Evolutionary conservation across 2,888 invertebrate genomes (phyloP).

Genomic region (Cataglyphis cursor): DNA sequence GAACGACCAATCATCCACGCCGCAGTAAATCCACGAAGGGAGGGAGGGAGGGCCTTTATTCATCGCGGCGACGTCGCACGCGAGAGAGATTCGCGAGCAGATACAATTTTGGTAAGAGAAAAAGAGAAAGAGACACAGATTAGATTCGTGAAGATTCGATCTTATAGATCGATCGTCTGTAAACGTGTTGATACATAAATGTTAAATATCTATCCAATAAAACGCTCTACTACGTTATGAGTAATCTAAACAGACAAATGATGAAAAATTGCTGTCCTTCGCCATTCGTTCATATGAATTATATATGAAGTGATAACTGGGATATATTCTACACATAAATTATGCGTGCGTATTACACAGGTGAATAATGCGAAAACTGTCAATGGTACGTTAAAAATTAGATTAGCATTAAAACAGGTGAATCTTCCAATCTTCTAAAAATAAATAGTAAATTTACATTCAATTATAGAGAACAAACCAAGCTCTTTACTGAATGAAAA

Average conservation of each 20-base stretch:
- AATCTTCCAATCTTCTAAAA: no score
- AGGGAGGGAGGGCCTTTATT: conserved; percentile 47
- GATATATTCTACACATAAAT: conserved; percentile 28
- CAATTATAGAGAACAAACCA: background rate
- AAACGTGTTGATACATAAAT: background rate
- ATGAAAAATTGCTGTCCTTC: conserved; percentile 24
- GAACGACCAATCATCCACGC: conserved; percentile 60
- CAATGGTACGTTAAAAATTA: background rate
- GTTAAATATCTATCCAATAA: background rate
- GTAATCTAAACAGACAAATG: conserved; percentile 19
- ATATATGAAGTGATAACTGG: conserved; percentile 26
- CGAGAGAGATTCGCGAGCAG: conserved; percentile 5
- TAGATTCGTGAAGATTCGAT: conserved; percentile 1
- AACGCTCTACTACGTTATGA: background rate
- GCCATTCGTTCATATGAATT: conserved; percentile 18
- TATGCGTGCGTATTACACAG: background rate
- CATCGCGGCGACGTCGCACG: conserved; percentile 40
- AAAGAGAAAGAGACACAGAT: no score
- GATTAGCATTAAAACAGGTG: background rate
- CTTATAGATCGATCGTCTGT: background rate
- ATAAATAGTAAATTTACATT: background rate
- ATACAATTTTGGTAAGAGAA: conserved; percentile 9
- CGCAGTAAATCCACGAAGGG: conserved; percentile 60
- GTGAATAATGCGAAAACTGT: conserved; percentile 6
- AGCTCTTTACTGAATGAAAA: background rate